phyloP scores from a whole-genome alignment of 2,113 vertebrate species.

The Colistium nudipinnis region DNA sequence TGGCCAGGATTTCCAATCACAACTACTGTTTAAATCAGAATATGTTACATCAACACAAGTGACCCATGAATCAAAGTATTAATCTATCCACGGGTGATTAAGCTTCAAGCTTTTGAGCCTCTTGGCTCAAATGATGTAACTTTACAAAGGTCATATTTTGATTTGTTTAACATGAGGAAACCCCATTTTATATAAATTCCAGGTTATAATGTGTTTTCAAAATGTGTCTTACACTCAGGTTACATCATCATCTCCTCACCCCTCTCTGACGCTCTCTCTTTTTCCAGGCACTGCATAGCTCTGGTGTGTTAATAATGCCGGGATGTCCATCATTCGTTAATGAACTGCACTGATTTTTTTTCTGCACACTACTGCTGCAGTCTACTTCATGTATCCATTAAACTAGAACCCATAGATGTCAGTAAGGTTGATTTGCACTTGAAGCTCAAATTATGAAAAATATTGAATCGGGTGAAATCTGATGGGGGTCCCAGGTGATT shows the following conservation, averaged over 20 bases:
- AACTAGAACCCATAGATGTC: background rate
- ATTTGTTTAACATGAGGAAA: constrained; percentile 50
- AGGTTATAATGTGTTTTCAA: constrained; percentile 53
- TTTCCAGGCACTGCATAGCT: constrained; percentile 1
- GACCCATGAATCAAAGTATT: no score
- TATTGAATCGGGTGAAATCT: constrained; percentile 8
- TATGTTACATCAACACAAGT: background rate
- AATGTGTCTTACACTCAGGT: constrained; percentile 73
- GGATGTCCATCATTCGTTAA: constrained; percentile 50
- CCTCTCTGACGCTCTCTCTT: constrained; percentile 9
- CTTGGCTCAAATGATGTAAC: constrained; percentile 22
- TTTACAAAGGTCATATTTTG: constrained; percentile 32
- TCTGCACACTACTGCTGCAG: constrained; percentile 1
- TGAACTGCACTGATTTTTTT: constrained; percentile 19
- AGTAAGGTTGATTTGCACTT: background rate
- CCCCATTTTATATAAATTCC: constrained; percentile 57
- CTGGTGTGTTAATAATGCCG: constrained; percentile 25
- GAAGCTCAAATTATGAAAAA: background rate
- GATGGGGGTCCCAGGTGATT: background rate
- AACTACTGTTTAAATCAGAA: constrained; percentile 8
- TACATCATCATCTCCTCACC: constrained; percentile 71
- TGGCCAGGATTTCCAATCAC: no score
- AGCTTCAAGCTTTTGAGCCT: background rate
- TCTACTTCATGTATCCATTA: background rate
- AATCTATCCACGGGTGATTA: background rate